These are phyloP conservation scores for Melanophora roralis DNA, from an alignment of 2,888 invertebrate species.

Conservation along the genomic window DNA sequence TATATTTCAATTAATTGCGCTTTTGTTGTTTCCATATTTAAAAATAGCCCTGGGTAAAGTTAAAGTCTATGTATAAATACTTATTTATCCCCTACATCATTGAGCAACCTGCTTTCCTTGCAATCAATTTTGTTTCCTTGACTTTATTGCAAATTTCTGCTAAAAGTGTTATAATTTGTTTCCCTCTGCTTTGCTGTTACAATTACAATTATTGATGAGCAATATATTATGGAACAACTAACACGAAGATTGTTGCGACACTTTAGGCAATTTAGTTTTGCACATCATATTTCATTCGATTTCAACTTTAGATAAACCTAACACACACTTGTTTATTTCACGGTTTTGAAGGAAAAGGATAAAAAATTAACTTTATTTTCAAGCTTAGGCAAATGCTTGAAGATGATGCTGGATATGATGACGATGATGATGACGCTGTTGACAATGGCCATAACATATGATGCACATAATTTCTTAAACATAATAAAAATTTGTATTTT, in stretches of 20 bases:
- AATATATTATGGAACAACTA: conserved; percentile 51
- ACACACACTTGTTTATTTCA: background rate
- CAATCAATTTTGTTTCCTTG: background rate
- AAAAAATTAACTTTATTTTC: background rate
- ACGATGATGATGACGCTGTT: background rate
- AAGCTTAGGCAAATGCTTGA: background rate
- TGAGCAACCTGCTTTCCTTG: background rate
- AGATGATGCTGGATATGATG: background rate
- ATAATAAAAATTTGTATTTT: conserved; percentile 57
- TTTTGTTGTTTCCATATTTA: too few species aligned
- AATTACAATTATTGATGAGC: conserved; percentile 62
- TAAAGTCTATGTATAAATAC: too few species aligned
- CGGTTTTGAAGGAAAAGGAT: background rate
- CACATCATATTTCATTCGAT: conserved; percentile 62
- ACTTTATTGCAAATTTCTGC: background rate
- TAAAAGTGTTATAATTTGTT: background rate
- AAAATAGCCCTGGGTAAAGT: too few species aligned
- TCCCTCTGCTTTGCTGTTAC: conserved; percentile 33
- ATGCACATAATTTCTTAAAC: conserved; percentile 29
- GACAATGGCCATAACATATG: conserved; percentile 49
- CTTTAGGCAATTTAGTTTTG: conserved; percentile 62
- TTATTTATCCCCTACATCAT: background rate
- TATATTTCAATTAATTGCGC: too few species aligned
- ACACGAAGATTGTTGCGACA: conserved; percentile 59
- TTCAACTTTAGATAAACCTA: conserved; percentile 47